Conservation (phyloP, 1,140 invertebrate genomes). For the Cydia strobilella region DNA sequence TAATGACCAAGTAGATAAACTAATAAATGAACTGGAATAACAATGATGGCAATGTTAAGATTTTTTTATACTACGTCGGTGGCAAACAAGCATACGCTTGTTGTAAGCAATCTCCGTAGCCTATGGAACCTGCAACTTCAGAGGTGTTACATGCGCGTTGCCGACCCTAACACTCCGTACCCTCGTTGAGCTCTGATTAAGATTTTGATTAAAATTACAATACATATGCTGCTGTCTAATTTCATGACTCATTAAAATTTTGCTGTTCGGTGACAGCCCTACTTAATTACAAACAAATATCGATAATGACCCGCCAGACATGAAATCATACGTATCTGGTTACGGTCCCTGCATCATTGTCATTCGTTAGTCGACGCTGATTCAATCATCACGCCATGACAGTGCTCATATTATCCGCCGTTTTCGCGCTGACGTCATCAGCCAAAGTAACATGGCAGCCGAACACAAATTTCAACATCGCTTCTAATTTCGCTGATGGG, state of each 20-base stretch:
- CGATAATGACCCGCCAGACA: constrained; percentile 41
- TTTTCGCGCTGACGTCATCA: constrained; percentile 42
- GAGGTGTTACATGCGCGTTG: too few relatives aligned
- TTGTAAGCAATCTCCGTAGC: too few relatives aligned
- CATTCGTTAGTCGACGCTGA: constrained; percentile 52
- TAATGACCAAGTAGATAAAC: too few relatives aligned
- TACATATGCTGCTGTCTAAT: not conserved
- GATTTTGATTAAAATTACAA: not conserved
- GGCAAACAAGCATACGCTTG: too few relatives aligned
- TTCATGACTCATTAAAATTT: not conserved
- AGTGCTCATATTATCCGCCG: constrained; percentile 38
- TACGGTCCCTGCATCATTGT: constrained; percentile 51
- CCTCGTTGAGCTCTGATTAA: too few relatives aligned
- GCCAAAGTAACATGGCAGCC: constrained; percentile 62
- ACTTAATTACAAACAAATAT: constrained; percentile 53
- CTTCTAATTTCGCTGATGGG: constrained; percentile 58
- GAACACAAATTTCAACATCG: constrained; percentile 61
- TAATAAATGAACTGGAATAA: not conserved
- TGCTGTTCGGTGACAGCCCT: not conserved
- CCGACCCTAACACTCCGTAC: too few relatives aligned
- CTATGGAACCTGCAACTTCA: too few relatives aligned
- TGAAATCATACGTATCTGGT: constrained; percentile 50
- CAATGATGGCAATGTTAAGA: not conserved
- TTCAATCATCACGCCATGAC: constrained; percentile 41
- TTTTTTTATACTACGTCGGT: too few relatives aligned